Conservation (phyloP, 2,888 invertebrate species). For the Sussaba pulchella region DNA sequence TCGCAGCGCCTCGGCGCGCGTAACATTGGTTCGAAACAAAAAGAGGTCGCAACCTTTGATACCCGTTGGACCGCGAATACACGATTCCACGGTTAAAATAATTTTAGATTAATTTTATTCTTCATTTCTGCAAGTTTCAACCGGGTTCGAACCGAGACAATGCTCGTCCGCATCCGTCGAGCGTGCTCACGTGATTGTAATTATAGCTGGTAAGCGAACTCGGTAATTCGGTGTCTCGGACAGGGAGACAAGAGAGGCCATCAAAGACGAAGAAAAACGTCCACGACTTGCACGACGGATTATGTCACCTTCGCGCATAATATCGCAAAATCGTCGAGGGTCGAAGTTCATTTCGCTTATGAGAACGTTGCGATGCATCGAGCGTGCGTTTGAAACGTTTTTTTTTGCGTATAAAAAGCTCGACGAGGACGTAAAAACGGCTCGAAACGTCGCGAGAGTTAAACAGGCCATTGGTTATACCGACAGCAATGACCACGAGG, state of each 20-base stretch:
- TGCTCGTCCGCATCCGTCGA: not conserved
- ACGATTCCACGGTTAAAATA: too few species aligned
- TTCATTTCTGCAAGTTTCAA: not conserved
- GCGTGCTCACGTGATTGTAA: not conserved
- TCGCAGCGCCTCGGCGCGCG: too few species aligned
- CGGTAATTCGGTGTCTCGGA: conserved; percentile 1
- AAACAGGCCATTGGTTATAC: conserved; percentile 40
- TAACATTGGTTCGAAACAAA: too few species aligned
- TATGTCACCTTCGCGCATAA: conserved; percentile 40
- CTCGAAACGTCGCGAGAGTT: conserved; percentile 28
- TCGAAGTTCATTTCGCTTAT: conserved; percentile 53
- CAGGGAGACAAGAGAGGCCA: not conserved
- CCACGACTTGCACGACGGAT: not conserved
- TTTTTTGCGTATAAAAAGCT: conserved; percentile 1
- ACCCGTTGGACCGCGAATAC: too few species aligned
- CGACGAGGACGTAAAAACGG: conserved; percentile 25
- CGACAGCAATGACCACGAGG: conserved; percentile 35
- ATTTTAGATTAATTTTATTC: not conserved
- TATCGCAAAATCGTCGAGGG: conserved; percentile 32
- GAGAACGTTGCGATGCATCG: conserved; percentile 43
- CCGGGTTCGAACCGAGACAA: not conserved
- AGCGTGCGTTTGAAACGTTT: not conserved
- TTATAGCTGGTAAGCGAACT: not conserved
- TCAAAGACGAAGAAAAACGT: not conserved
- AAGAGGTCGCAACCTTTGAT: too few species aligned